Percentiles rank a stretch among this genome's conserved stretches.
These are phyloP conservation scores for Hypomecis atomaria DNA, from an alignment of 2,888 invertebrate genomes.

Conservation along the genomic window DNA sequence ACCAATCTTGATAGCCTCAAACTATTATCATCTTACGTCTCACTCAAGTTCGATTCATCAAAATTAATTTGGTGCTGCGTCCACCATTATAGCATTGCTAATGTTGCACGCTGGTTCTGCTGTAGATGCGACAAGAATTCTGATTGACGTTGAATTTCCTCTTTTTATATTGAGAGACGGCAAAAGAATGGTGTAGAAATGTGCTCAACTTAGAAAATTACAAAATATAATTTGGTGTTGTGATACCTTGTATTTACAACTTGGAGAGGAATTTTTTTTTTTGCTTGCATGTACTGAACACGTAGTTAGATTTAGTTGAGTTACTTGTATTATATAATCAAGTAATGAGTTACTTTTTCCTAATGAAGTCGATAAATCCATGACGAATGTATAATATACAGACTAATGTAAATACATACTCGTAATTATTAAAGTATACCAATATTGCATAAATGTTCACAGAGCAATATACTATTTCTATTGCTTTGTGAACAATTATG, in stretches of 20 bases:
- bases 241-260: neutral
- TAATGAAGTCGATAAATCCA: too few relatives aligned
- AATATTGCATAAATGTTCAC: too few relatives aligned
- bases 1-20: neutral
- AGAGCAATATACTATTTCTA: too few relatives aligned
- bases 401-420: too few relatives aligned
- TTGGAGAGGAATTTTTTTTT: neutral
- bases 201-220: neutral
- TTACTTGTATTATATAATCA: too few relatives aligned
- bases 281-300: too few relatives aligned
- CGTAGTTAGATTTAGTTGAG: too few relatives aligned
- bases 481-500: too few relatives aligned
- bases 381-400: too few relatives aligned
- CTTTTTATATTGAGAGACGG: conserved; percentile 7
- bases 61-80: neutral
- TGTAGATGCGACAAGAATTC: conserved; percentile 9
- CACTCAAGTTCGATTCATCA: conserved; percentile 5
- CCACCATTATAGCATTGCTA: neutral
- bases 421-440: too few relatives aligned
- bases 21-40: conserved; percentile 1
- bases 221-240: neutral
- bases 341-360: too few relatives aligned
- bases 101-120: conserved; percentile 12
- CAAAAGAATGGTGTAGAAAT: neutral
- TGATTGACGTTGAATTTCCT: conserved; percentile 1